Evolutionary conservation across 2,888 invertebrate species (phyloP).

Genomic region (Rapana venosa): DNA sequence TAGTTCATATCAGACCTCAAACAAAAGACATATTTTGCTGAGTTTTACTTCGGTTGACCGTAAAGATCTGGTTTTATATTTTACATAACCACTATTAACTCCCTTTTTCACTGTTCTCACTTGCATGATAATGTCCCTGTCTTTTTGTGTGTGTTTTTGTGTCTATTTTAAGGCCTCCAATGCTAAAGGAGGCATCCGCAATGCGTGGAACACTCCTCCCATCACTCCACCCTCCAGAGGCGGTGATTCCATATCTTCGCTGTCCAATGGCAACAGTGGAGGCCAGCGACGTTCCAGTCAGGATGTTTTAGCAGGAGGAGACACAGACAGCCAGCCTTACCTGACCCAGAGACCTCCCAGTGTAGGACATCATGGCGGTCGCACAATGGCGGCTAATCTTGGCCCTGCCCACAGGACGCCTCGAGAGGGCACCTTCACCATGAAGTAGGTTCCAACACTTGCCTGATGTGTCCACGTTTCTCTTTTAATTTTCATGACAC

Average conservation of each 20-base stretch:
- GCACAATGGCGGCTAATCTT: slow-evolving; percentile 38
- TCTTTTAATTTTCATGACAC: not conserved
- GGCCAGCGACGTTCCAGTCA: slow-evolving; percentile 41
- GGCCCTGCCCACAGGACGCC: not conserved
- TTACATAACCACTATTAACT: too few species aligned
- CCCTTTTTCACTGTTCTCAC: too few species aligned
- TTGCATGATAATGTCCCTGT: not conserved
- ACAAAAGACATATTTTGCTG: too few species aligned
- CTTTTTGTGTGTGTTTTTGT: not conserved
- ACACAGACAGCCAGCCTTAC: not conserved
- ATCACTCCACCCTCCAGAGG: slow-evolving; percentile 46
- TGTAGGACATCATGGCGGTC: not conserved
- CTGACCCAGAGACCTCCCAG: not conserved
- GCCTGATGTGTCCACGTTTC: not conserved
- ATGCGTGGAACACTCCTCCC: slow-evolving; percentile 70
- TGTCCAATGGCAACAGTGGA: not conserved
- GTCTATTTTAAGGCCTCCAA: slow-evolving; percentile 14
- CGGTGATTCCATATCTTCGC: not conserved
- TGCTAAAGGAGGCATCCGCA: slow-evolving; percentile 29
- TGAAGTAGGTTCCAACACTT: slow-evolving; percentile 20
- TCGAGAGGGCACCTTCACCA: slow-evolving; percentile 23
- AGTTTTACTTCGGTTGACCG: too few species aligned
- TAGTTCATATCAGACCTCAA: too few species aligned
- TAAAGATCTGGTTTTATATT: too few species aligned
- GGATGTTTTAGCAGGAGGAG: slow-evolving; percentile 30